Conservation (phyloP, 2,888 invertebrate genomes). For the Biston betularia region DNA sequence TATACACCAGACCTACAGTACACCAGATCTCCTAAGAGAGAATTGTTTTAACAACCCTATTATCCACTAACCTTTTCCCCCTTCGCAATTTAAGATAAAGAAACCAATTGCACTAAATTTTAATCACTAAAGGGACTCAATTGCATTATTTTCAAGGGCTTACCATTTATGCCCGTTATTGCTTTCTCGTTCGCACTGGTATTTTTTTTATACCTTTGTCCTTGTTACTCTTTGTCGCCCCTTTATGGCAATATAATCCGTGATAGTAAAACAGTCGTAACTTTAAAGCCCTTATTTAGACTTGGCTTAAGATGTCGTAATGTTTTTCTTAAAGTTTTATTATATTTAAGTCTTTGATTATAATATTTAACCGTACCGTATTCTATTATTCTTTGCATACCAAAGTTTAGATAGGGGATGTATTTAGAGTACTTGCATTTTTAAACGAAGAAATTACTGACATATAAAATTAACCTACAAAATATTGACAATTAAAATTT, state of each 20-base stretch:
- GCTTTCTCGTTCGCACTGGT: constrained; percentile 18
- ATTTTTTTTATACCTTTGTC: constrained; percentile 19
- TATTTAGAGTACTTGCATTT: too few relatives aligned
- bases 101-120: constrained; percentile 52
- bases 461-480: too few relatives aligned
- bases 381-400: background rate
- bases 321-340: constrained; percentile 36
- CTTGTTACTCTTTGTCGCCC: constrained; percentile 27
- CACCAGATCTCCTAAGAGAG: constrained; percentile 1
- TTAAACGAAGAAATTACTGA: too few relatives aligned
- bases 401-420: background rate
- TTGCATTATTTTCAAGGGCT: constrained; percentile 50
- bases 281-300: constrained; percentile 52
- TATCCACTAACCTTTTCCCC: constrained; percentile 28
- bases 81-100: constrained; percentile 45
- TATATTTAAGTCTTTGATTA: constrained; percentile 17
- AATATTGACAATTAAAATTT: too few relatives aligned
- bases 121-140: constrained; percentile 53
- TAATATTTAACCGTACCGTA: background rate
- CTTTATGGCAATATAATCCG: constrained; percentile 45
- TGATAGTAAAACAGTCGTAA: constrained; percentile 51
- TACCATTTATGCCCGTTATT: constrained; percentile 26
- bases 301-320: constrained; percentile 42
- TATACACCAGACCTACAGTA: too few relatives aligned
- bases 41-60: constrained; percentile 23